These are phyloP conservation scores for Saccopteryx bilineata DNA, from an alignment of 2,113 vertebrate species.

Conservation along the genomic window DNA sequence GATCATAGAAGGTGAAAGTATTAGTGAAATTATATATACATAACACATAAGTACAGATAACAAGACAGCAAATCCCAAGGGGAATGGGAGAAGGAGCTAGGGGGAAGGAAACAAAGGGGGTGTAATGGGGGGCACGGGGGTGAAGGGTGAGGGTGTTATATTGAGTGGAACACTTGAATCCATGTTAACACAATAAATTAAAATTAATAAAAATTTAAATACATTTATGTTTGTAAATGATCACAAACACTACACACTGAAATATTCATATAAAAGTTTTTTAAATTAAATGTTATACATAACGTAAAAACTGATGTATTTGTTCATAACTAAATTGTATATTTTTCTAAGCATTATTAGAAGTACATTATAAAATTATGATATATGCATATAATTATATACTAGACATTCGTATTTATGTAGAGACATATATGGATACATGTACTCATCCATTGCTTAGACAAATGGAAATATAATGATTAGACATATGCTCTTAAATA, in stretches of 20 bases:
- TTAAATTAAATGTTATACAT: not conserved
- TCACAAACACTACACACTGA: not conserved
- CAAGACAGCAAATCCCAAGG: too few species aligned
- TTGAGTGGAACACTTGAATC: too few species aligned
- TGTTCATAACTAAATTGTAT: not conserved
- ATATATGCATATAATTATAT: slow-evolving; percentile 70
- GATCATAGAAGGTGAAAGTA: too few species aligned
- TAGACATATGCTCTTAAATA: slow-evolving; percentile 48
- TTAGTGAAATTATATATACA: too few species aligned
- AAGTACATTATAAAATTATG: not conserved
- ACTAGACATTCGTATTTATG: slow-evolving; percentile 81
- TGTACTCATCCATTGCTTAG: slow-evolving; percentile 72
- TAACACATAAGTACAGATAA: too few species aligned
- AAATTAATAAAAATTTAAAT: too few species aligned
- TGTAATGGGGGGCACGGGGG: too few species aligned
- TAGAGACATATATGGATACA: slow-evolving; percentile 66
- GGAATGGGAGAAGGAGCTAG: too few species aligned
- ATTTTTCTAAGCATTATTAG: slow-evolving; percentile 31
- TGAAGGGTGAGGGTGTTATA: too few species aligned
- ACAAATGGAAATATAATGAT: slow-evolving; percentile 65
- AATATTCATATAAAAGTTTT: not conserved
- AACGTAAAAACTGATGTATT: not conserved
- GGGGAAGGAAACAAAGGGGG: too few species aligned
- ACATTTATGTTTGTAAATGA: slow-evolving; percentile 9
- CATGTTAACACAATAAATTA: too few species aligned